Conservation (phyloP, 2,113 vertebrate species). For the Alosa alosa region DNA sequence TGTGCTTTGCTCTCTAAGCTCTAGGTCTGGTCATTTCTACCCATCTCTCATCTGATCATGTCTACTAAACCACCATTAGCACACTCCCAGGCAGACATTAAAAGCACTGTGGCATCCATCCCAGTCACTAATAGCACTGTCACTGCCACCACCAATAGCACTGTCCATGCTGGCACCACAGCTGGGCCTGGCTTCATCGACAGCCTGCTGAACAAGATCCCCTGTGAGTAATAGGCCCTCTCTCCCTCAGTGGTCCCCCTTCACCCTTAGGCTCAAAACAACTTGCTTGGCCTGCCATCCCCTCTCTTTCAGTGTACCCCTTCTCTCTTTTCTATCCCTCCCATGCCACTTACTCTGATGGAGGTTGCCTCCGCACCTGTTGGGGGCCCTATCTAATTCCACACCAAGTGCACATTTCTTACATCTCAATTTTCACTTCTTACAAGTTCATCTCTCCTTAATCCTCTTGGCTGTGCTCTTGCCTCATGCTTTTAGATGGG, state of each 20-base stretch:
- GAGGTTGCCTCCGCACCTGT: conserved; percentile 44
- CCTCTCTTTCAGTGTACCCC: neutral
- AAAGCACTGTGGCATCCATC: neutral
- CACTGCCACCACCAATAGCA: conserved; percentile 37
- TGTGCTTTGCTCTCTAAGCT: neutral
- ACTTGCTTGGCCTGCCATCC: neutral
- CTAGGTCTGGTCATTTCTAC: neutral
- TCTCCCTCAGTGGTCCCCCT: neutral
- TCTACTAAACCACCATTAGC: neutral
- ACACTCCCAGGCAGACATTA: neutral
- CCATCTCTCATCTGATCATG: neutral
- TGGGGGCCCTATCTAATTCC: conserved; percentile 48
- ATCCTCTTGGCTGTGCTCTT: conserved; percentile 46
- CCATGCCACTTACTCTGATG: conserved; percentile 4
- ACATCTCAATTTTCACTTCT: conserved; percentile 52
- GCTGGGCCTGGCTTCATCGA: conserved; percentile 40
- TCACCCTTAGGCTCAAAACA: neutral
- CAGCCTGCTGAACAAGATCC: conserved; percentile 66
- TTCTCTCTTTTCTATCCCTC: neutral
- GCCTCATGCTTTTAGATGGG: conserved; percentile 45
- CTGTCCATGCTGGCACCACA: neutral
- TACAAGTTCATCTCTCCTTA: conserved; percentile 43
- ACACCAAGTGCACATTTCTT: conserved; percentile 54
- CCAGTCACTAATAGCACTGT: neutral
- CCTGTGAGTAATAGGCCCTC: conserved; percentile 69